Conservation (phyloP, 2,888 invertebrate species). For the Agonopterix heracliana region DNA sequence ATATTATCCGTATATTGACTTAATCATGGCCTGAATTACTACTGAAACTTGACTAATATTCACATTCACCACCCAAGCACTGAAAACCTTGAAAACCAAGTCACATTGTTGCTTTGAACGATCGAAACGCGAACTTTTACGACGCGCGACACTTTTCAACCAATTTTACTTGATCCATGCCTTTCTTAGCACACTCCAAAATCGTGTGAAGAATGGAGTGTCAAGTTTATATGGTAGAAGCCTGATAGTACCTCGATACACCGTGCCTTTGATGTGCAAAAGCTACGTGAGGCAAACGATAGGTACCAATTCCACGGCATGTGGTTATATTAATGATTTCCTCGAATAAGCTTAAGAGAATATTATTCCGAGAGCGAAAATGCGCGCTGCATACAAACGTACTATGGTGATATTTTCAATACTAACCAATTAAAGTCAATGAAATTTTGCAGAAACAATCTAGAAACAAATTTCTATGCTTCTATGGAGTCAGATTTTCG, state of each 20-base stretch:
- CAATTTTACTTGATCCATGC: constrained; percentile 18
- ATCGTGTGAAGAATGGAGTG: neutral
- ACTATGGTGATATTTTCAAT: too few species aligned
- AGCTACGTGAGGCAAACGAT: constrained; percentile 5
- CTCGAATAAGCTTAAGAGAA: neutral
- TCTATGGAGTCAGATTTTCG: too few species aligned
- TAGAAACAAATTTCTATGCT: too few species aligned
- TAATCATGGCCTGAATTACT: neutral
- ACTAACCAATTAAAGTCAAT: too few species aligned
- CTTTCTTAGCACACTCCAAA: constrained; percentile 4
- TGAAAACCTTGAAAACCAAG: constrained; percentile 20
- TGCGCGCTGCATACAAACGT: too few species aligned
- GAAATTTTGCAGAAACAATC: too few species aligned
- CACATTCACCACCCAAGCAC: constrained; percentile 21
- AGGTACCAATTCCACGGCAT: constrained; percentile 8
- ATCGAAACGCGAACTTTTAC: constrained; percentile 25
- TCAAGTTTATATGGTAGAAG: neutral
- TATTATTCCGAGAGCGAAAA: too few species aligned
- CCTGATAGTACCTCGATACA: constrained; percentile 15
- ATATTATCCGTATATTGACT: too few species aligned
- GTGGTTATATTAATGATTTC: neutral
- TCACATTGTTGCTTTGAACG: constrained; percentile 41
- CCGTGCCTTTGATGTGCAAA: constrained; percentile 12
- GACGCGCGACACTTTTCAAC: constrained; percentile 17
- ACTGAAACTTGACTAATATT: neutral